Percentiles rank a stretch among this genome's conserved stretches.
phyloP scores from a whole-genome alignment of 1,140 invertebrate species.

The Zaprionus gabonicus region DNA sequence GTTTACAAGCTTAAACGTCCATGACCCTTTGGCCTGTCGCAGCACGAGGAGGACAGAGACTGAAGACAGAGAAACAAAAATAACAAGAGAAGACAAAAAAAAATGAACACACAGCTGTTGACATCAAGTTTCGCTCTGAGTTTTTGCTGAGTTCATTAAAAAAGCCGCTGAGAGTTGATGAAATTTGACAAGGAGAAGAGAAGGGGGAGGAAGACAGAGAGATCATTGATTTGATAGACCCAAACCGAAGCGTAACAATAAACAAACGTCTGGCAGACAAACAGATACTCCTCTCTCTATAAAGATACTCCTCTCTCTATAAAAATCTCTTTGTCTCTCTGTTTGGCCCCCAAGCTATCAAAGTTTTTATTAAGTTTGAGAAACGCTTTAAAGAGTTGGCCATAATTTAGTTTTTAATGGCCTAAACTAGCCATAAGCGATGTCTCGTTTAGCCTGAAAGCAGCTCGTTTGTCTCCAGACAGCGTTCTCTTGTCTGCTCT shows the following conservation, averaged over 20 bases:
- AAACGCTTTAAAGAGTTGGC: slow-evolving; percentile 1
- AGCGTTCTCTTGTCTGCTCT: background rate
- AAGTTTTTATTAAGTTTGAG: slow-evolving; percentile 4
- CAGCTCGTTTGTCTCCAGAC: background rate
- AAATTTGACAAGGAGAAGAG: slow-evolving; percentile 24
- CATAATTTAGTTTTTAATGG: slow-evolving; percentile 1
- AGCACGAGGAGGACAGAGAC: slow-evolving; percentile 25
- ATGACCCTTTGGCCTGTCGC: slow-evolving; percentile 75
- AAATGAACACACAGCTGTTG: slow-evolving; percentile 47
- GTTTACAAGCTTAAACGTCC: slow-evolving; percentile 80
- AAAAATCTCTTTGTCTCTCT: background rate
- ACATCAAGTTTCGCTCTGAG: slow-evolving; percentile 44
- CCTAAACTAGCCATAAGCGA: background rate
- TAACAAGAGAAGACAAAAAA: slow-evolving; percentile 13
- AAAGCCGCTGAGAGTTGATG: slow-evolving; percentile 39
- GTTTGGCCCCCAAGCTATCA: background rate
- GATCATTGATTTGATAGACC: slow-evolving; percentile 23
- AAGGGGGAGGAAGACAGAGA: background rate
- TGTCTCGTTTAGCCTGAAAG: background rate
- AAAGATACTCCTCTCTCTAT: background rate
- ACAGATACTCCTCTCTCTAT: background rate
- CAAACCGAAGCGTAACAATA: slow-evolving; percentile 22
- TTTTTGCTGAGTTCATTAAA: slow-evolving; percentile 56
- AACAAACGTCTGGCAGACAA: slow-evolving; percentile 3
- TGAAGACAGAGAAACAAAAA: slow-evolving; percentile 24